Conservation (phyloP, 1,140 invertebrate species). For the Heliconius congener region DNA sequence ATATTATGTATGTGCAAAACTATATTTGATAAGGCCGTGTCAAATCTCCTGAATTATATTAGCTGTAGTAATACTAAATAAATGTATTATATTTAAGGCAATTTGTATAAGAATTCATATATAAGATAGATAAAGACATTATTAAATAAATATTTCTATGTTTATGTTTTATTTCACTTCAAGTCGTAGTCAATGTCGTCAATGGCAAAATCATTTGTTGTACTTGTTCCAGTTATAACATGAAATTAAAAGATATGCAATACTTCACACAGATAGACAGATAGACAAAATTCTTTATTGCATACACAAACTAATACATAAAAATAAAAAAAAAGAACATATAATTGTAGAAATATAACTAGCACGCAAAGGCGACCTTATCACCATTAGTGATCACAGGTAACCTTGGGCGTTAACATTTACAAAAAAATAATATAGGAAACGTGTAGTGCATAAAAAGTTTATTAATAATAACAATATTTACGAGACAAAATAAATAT, state of each 20-base stretch:
- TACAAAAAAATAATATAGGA: too few relatives aligned
- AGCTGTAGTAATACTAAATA: constrained; percentile 61
- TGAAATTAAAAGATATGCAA: not conserved
- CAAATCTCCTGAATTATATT: constrained; percentile 65
- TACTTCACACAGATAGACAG: too few relatives aligned
- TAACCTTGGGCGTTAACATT: too few relatives aligned
- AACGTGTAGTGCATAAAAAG: too few relatives aligned
- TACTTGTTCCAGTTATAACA: not conserved
- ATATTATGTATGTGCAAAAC: constrained; percentile 6
- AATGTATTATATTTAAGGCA: constrained; percentile 57
- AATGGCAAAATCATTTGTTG: not conserved
- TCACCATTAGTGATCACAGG: too few relatives aligned
- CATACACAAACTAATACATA: too few relatives aligned
- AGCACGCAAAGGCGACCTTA: too few relatives aligned
- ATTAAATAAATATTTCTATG: constrained; percentile 75
- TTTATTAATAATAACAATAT: too few relatives aligned
- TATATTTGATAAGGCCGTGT: constrained; percentile 51
- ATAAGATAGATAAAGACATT: constrained; percentile 72
- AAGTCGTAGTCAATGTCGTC: not conserved
- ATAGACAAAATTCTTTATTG: too few relatives aligned
- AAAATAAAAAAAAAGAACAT: too few relatives aligned
- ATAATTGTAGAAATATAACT: too few relatives aligned
- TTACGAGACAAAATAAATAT: too few relatives aligned
- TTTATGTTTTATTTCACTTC: constrained; percentile 44
- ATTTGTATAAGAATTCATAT: constrained; percentile 73